A percentile compares a stretch with the other conserved stretches of the same genome.
phyloP scores from a whole-genome alignment of 2,113 vertebrate species.

The Labrus mixtus region DNA sequence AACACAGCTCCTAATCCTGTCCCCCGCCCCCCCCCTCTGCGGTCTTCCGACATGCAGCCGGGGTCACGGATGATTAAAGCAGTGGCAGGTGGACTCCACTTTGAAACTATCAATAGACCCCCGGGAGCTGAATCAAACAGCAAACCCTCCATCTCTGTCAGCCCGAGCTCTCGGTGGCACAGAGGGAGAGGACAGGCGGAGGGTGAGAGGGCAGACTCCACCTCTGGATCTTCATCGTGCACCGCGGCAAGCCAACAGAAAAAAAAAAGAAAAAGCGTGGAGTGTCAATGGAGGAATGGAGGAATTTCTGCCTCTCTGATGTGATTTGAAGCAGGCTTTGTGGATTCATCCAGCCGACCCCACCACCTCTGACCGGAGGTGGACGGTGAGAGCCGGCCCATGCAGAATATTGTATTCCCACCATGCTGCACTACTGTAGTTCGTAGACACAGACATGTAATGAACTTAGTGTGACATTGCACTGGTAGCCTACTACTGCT shows the following conservation, averaged over 20 bases:
- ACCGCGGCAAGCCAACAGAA: background rate
- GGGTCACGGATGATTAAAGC: slow-evolving; percentile 83
- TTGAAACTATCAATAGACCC: slow-evolving; percentile 82
- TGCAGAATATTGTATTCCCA: slow-evolving; percentile 1
- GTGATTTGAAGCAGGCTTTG: slow-evolving; percentile 61
- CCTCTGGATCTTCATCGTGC: slow-evolving; percentile 38
- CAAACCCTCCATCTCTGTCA: slow-evolving; percentile 71
- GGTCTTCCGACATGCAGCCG: slow-evolving; percentile 63
- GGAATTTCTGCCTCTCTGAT: slow-evolving; percentile 56
- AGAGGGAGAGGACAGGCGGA: slow-evolving; percentile 48
- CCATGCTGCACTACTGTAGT: background rate
- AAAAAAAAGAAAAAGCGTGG: slow-evolving; percentile 9
- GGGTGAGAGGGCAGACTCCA: slow-evolving; percentile 67
- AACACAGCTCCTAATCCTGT: slow-evolving; percentile 41
- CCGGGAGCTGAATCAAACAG: slow-evolving; percentile 77
- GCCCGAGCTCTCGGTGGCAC: slow-evolving; percentile 45
- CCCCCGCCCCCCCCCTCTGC: slow-evolving; percentile 42
- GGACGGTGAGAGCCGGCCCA: background rate
- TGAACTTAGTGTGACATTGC: background rate
- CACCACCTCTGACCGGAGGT: slow-evolving; percentile 49
- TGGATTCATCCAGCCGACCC: slow-evolving; percentile 68
- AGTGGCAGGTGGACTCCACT: slow-evolving; percentile 81
- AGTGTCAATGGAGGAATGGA: slow-evolving; percentile 40
- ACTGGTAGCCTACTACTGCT: background rate
- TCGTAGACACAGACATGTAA: slow-evolving; percentile 12